Evolutionary conservation across 2,888 invertebrate species (phyloP), one percentile per base, ranked within the genome.

Genomic region (Machimus rusticus): DNA sequence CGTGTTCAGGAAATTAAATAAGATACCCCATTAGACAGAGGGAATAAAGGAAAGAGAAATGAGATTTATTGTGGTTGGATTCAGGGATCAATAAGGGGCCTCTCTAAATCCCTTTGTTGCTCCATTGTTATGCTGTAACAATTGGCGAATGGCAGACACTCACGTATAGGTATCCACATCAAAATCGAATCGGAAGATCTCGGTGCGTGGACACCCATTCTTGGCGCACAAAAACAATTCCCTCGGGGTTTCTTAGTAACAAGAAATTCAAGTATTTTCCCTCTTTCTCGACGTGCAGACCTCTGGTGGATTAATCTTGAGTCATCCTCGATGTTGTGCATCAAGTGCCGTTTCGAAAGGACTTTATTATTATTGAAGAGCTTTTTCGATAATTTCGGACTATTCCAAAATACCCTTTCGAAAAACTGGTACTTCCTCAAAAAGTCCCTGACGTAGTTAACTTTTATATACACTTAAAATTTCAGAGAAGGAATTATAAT

Each of bases 1-100:
- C 86, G 86, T 86, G 86, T 78, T 78, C 37, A 77, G 78, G 86
- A 86, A 86, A 86, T 86, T 78, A 78, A 86, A 86, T 86, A 77
- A 86, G 86, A 86, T 78, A 86, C 77, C 19, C 77, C 86, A 86
- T 86, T 86, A 86, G 78, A 86, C 78, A 77, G 55, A 77, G 23
- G 74, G 86, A 77, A 76, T 86, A 76, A 86, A 86, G 76, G 76
- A 74, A 76, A 46, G 39, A 74, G 86, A 76, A 86, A 76, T 51
- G 43, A 86, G 86, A 86, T 86, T 86, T 86, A 86, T 86, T 74
- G 74, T 76, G 51, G 74, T 86, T 86, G 46, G 28, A 76, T 28
- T 76, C 86, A 46, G 46, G 74, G 76, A 74, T 86, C 86, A 86
- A 86, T 86, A 86, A 86, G 37, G 86, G 76, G n/a, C 43, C 76